Evolutionary conservation across 2,797 vertebrate species (phyloP), one percentile per base, ranked within the genome.

Genomic region (Huso huso): DNA sequence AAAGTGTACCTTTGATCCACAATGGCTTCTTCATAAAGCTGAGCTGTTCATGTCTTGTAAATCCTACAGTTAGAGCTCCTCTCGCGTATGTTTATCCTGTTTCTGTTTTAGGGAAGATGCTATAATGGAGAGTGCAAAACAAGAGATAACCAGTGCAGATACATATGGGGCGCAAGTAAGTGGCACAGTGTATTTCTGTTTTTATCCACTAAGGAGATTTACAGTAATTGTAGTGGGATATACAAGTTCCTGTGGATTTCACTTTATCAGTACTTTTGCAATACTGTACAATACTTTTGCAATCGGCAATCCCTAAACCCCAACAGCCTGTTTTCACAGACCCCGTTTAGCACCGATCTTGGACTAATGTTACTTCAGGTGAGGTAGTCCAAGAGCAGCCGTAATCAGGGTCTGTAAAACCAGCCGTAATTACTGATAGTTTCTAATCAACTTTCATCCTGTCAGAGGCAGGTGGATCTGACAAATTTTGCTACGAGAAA

Each of bases 401-500:
- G 37, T 37, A 37, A 37, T 37, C 5, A 37, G 37, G 37, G 37
- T 37, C 37, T 37, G 37, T 37, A 37, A 5, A 37, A 37, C 37
- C 5, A 37, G 37, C 37, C 5, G 37, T 37, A 37, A 37, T 37
- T 37, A 37, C 37, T 37, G 3, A 37, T 37, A 18, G 18, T 18
- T 18, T 18, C 18, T 18, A 37, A 37, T 37, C 37, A 37, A 4
- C 37, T 37, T 37, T 74, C 61, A 65, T 71, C 51, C 51, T 70
- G 62, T 37, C 82, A 99, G 97, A 95, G 82, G 90, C 96, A 66
- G 88, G 86, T 50, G 91, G 92, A 7, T 97, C 97, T 0, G 96
- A 98, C 83, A 99, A 98, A 82, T 95, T 95, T 83, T 99, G 97
- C 83, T 99, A 99, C 6, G 96, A 99, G 78, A 98, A 97, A 81